Base-by-base conservation (phyloP, 2,113 vertebrate species). In the Dendrocopos noguchii region DNA sequence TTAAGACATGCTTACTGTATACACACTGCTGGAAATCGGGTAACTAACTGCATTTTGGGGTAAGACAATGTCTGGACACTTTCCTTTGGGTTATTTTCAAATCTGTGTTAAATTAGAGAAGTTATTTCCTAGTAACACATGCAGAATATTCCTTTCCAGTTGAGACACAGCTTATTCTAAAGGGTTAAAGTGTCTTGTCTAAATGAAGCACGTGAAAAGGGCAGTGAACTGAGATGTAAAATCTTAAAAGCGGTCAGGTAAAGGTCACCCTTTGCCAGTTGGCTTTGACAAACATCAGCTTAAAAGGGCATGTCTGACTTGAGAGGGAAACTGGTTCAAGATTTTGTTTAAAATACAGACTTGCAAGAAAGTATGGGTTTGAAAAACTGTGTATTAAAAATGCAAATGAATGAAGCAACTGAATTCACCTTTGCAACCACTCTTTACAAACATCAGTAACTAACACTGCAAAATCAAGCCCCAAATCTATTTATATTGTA, bases 211-310 rank as follows among this genome's bases (percentile, higher is more conserved):
- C 91, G 89, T 96, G 94, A 96, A 97, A 97, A 97, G 91, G 92
- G 91, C 94, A 96, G 91, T 87, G 90, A 95, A 90, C 84, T 91
- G 94, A 97, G 73, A 93, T 81, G 79, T 91, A 95, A 92, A 96
- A 95, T 80, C 93, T 96, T 95, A 95, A 95, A 93, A 96, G 84
- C 20, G 88, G 78, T 95, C 91, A 95, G 8, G 25, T 94, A 97
- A 98, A 97, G 95, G 94, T 97, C 95, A 98, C 90, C 63, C 44
- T 97, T 93, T 97, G 83, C 93, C 94, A 93, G 95, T 87, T 96
- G 96, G 87, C 61, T 95, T 96, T 97, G 95, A 98, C 90, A 95
- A 96, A 87, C 47, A 94, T 87, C 94, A 95, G 85, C 75, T 96
- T 87, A 91, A 97, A 98, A 97, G 95, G 93, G 94, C 94, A 97